phyloP scores from a whole-genome alignment of 1,140 invertebrate species.

The Galleria mellonella region DNA sequence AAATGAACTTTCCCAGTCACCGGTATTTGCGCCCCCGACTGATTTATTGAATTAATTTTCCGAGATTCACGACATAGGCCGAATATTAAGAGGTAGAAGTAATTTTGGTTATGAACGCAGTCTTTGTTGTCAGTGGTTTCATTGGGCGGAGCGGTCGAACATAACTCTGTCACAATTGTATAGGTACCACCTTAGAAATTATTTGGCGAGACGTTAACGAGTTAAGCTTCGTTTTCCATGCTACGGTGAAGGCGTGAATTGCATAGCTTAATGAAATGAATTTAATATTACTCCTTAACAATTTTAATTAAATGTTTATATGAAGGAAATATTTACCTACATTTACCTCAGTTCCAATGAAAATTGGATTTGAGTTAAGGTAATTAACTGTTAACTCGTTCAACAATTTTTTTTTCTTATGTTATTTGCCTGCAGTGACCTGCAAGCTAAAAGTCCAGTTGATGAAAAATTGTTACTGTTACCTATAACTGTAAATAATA shows the following conservation, averaged over 20 bases:
- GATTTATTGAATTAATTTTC: conserved; percentile 67
- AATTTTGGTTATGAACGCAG: conserved; percentile 51
- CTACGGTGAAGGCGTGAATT: conserved; percentile 4
- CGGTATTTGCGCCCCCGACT: conserved; percentile 39
- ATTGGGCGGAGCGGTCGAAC: conserved; percentile 21
- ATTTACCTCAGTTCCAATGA: too few species aligned
- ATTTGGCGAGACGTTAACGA: conserved; percentile 30
- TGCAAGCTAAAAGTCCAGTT: too few species aligned
- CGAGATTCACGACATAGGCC: conserved; percentile 39
- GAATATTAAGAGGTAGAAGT: conserved; percentile 56
- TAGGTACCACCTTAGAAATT: conserved; percentile 22
- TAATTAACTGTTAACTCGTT: too few species aligned
- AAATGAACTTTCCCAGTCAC: conserved; percentile 37
- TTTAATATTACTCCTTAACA: too few species aligned
- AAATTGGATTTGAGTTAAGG: too few species aligned
- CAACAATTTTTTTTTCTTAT: too few species aligned
- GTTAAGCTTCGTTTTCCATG: conserved; percentile 16
- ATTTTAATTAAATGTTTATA: too few species aligned
- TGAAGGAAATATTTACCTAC: too few species aligned
- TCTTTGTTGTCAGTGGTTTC: conserved; percentile 38
- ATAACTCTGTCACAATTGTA: conserved; percentile 40
- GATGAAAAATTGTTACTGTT: too few species aligned
- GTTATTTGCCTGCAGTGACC: too few species aligned
- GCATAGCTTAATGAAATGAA: background rate
- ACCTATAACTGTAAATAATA: too few species aligned